phyloP scores from a whole-genome alignment of 1,140 invertebrate species.

The Dolichoris vasculosae region DNA sequence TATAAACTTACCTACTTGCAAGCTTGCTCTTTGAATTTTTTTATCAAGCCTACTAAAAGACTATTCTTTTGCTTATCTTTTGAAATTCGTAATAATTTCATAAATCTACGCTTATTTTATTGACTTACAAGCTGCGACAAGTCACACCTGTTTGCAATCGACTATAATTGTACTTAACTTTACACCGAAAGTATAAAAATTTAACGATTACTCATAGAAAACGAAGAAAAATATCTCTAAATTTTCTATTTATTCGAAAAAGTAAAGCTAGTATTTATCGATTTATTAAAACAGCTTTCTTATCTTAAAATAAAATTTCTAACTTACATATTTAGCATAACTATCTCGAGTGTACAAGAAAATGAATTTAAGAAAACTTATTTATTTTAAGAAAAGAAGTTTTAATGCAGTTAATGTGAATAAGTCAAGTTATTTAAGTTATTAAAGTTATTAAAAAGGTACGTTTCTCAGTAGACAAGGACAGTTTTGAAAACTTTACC shows the following conservation, averaged over 20 bases:
- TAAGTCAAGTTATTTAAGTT: not conserved
- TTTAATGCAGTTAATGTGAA: not conserved
- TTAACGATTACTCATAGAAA: too few species aligned
- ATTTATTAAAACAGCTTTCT: too few species aligned
- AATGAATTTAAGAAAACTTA: not conserved
- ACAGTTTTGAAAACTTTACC: not conserved
- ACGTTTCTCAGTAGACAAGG: not conserved
- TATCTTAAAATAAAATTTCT: not conserved
- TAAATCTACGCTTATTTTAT: too few species aligned
- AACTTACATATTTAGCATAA: not conserved
- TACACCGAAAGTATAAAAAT: too few species aligned
- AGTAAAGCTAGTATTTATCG: not conserved
- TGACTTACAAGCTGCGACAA: too few species aligned
- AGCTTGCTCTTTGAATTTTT: too few species aligned
- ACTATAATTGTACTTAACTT: too few species aligned
- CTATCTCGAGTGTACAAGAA: not conserved
- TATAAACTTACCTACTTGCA: slow-evolving; percentile 35
- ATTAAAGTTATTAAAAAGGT: not conserved
- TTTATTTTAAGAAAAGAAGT: not conserved
- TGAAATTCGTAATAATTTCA: not conserved
- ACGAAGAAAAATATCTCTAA: not conserved
- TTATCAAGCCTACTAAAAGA: too few species aligned
- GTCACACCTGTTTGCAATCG: too few species aligned
- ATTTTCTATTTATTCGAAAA: not conserved
- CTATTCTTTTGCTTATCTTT: not conserved